Percentiles rank a stretch among this genome's conserved stretches.
These are phyloP conservation scores for Abrostola triplasia DNA, from an alignment of 2,888 invertebrate species.

Conservation along the genomic window DNA sequence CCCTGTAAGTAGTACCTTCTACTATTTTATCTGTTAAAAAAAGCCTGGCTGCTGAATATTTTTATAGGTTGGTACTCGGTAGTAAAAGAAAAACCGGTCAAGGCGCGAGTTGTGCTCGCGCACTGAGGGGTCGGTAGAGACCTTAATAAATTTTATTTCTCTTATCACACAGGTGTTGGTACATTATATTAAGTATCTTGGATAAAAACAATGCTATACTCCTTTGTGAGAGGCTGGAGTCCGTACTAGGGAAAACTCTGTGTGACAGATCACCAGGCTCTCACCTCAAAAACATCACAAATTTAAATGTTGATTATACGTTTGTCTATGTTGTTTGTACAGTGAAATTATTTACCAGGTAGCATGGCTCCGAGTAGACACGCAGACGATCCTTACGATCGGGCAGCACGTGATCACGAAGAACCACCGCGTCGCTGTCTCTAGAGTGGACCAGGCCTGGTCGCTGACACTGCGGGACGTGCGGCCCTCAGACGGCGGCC, in stretches of 20 bases:
- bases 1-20: not conserved
- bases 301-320: not conserved
- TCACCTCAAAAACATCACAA: too few species aligned
- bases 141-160: too few species aligned
- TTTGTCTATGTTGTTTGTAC: not conserved
- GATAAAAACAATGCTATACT: too few species aligned
- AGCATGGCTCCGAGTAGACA: constrained; percentile 95
- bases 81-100: not conserved
- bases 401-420: constrained; percentile 96
- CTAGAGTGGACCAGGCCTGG: constrained; percentile 93
- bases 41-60: not conserved
- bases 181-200: too few species aligned
- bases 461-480: constrained; percentile 93
- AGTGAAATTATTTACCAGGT: constrained; percentile 86
- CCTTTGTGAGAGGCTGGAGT: too few species aligned
- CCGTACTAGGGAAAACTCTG: too few species aligned
- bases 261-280: too few species aligned
- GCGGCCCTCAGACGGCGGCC: constrained; percentile 92
- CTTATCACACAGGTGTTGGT: too few species aligned
- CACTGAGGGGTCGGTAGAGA: too few species aligned
- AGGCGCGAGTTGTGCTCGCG: too few species aligned
- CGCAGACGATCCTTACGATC: constrained; percentile 96
- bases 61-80: not conserved
- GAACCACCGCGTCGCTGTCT: constrained; percentile 94
- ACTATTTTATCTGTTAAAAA: not conserved